Conservation (phyloP, 2,888 invertebrate species). For the Melitaea athalia region DNA sequence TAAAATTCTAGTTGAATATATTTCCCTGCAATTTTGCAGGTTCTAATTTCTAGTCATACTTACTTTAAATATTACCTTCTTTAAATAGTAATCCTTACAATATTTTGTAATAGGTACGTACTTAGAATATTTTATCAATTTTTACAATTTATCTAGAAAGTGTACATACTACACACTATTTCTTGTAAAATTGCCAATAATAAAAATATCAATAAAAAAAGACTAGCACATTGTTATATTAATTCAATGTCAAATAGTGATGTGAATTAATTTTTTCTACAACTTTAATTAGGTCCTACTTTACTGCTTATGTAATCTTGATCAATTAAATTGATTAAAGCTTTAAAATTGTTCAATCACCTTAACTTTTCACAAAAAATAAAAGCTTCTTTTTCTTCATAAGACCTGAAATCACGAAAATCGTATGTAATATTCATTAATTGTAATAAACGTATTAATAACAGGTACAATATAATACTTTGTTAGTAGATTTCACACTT, state of each 20-base stretch:
- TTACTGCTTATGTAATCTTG: background rate
- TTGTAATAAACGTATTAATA: background rate
- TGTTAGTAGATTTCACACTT: conserved; percentile 11
- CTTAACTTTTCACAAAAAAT: conserved; percentile 34
- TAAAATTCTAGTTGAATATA: too few relatives aligned
- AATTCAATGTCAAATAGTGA: background rate
- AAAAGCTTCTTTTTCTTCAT: conserved; percentile 39
- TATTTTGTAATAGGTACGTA: too few relatives aligned
- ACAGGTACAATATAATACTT: conserved; percentile 13
- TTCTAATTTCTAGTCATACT: too few relatives aligned
- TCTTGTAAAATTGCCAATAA: background rate
- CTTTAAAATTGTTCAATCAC: conserved; percentile 10
- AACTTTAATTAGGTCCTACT: background rate
- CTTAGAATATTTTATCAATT: too few relatives aligned
- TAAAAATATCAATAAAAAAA: conserved; percentile 1
- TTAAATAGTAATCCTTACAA: too few relatives aligned
- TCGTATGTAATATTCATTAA: background rate
- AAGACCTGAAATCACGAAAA: conserved; percentile 40
- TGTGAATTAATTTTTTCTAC: background rate
- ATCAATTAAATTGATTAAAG: conserved; percentile 7
- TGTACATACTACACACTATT: background rate
- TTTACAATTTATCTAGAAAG: too few relatives aligned
- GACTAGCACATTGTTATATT: background rate
- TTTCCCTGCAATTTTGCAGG: too few relatives aligned
- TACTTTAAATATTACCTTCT: too few relatives aligned